Evolutionary conservation across 2,888 invertebrate genomes (phyloP).

Genomic region (Alcis repandata): DNA sequence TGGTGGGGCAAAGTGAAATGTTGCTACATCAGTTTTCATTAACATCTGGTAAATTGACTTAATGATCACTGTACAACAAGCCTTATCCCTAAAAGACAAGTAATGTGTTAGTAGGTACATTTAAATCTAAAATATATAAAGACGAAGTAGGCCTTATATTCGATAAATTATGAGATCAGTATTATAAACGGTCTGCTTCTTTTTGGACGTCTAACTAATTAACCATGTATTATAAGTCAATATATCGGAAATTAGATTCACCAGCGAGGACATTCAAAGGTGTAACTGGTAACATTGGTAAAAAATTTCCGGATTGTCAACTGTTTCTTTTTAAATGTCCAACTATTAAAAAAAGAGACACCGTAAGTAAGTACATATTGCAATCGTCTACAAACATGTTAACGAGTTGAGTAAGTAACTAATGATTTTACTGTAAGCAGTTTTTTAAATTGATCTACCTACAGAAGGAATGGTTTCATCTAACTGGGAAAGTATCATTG

Average conservation of each 20-base stretch:
- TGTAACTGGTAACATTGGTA: no score
- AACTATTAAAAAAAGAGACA: no score
- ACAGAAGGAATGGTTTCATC: slow-evolving; percentile 28
- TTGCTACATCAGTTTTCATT: neutral
- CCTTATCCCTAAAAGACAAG: neutral
- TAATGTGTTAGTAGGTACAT: neutral
- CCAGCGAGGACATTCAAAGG: no score
- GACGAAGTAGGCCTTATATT: slow-evolving; percentile 26
- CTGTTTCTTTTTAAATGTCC: no score
- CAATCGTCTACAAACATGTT: neutral
- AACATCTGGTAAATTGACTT: slow-evolving; percentile 1
- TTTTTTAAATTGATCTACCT: slow-evolving; percentile 13
- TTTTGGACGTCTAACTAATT: neutral
- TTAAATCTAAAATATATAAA: slow-evolving; percentile 1
- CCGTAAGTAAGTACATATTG: neutral
- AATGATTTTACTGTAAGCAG: neutral
- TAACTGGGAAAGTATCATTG: slow-evolving; percentile 7
- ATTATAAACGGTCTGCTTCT: neutral
- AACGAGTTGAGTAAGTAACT: neutral
- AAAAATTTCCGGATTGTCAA: no score
- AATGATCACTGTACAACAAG: neutral
- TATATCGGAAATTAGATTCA: no score
- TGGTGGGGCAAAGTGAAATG: no score
- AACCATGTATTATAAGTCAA: no score
- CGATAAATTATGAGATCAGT: slow-evolving; percentile 26